phyloP scores from a whole-genome alignment of 2,113 vertebrate species.

The Brachypteracias leptosomus region DNA sequence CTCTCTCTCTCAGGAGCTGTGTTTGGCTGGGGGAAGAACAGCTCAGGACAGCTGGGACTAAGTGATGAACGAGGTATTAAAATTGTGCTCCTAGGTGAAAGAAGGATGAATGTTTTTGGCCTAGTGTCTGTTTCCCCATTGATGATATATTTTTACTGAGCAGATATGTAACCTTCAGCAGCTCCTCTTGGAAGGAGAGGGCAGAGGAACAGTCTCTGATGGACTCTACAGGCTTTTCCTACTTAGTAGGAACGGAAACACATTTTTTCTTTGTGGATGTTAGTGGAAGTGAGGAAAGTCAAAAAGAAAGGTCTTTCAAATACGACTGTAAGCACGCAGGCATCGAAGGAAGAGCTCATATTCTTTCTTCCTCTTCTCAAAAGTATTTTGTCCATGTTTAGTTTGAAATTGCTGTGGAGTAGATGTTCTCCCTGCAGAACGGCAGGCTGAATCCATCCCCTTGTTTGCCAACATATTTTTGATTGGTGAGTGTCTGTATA shows the following conservation, averaged over 20 bases:
- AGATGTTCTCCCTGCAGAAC: not conserved
- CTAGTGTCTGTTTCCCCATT: not conserved
- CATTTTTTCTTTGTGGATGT: not conserved
- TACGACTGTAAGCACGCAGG: not conserved
- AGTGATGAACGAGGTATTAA: conserved; percentile 79
- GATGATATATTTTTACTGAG: not conserved
- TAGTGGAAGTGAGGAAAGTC: not conserved
- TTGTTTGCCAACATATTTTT: not conserved
- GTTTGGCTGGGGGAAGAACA: conserved; percentile 94
- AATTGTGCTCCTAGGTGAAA: not conserved
- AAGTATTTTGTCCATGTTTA: not conserved
- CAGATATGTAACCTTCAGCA: not conserved
- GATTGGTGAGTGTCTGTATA: not conserved
- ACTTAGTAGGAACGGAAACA: not conserved
- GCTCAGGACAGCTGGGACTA: conserved; percentile 90
- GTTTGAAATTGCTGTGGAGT: not conserved
- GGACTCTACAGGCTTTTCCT: not conserved
- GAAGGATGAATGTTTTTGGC: not conserved
- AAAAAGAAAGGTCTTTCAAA: not conserved
- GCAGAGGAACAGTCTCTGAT: not conserved
- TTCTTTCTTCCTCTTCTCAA: not conserved
- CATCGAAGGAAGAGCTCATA: not conserved
- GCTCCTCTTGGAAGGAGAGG: not conserved
- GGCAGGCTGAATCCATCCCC: not conserved
- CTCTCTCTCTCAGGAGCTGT: conserved; percentile 91